Evolutionary conservation across 2,797 vertebrate species (phyloP).

Genomic region (Rhinoraja longicauda): DNA sequence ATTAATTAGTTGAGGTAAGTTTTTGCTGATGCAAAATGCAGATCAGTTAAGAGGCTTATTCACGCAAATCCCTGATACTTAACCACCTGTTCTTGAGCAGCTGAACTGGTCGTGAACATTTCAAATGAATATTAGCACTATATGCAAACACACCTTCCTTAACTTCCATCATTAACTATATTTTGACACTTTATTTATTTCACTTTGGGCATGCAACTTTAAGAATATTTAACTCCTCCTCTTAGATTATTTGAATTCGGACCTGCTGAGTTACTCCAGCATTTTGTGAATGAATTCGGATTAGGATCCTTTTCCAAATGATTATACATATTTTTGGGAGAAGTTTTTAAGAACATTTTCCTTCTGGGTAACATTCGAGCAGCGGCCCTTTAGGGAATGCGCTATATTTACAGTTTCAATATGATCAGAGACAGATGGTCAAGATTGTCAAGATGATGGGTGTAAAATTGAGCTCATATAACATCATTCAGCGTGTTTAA

Average conservation of each 20-base stretch:
- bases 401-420: neutral
- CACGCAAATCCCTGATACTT: conserved; percentile 19
- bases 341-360: neutral
- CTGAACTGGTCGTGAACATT: neutral
- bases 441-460: neutral
- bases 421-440: neutral
- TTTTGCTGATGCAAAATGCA: conserved; percentile 14
- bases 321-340: too few relatives aligned
- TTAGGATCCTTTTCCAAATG: neutral
- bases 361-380: neutral
- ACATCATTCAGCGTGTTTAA: neutral
- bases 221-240: neutral
- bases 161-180: neutral
- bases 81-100: neutral
- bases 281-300: too few relatives aligned
- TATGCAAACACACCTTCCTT: too few relatives aligned
- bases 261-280: too few relatives aligned
- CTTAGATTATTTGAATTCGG: neutral
- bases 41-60: conserved; percentile 32
- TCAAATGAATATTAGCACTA: neutral
- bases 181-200: neutral
- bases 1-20: conserved; percentile 6
- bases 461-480: neutral
- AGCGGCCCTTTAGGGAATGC: neutral
- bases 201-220: neutral